Base-by-base conservation (phyloP, 2,113 vertebrate genomes). In the Peromyscus polionotus region DNA sequence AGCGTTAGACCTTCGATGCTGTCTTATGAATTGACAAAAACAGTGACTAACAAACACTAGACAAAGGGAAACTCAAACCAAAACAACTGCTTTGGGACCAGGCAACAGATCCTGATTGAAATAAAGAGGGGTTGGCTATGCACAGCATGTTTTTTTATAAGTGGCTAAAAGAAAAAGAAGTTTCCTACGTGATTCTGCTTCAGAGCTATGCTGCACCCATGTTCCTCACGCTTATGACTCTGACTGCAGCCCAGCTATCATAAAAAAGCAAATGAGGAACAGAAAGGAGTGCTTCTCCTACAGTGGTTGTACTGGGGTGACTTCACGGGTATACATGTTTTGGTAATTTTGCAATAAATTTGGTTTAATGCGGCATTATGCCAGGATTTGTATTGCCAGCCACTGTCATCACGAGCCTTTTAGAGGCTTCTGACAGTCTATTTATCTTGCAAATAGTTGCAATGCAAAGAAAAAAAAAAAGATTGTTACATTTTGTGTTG, bases 371-470 rank as follows among this genome's bases (percentile, higher is more conserved):
- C 89, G 93, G 95, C 95, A 9, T 0, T 0, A 73, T 73, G 36
- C 88, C 88, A 91, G 24, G 75, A 97, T 88, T 88, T 83, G 61
- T 0, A 91, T 65, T n/a, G 54, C 83, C 96, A 97, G 90, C 92
- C 80, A 26, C 94, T 91, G 70, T 87, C 96, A 96, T 95, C 81
- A 96, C 54, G 67, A 94, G 97, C 54, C 59, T 96, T 97, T 96
- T 90, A 94, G 97, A 93, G 65, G 57, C 48, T 85, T 72, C 97
- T 98, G 97, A 96, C 89, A 97, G 95, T 98, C 92, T 33, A 5
- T 97, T 98, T 97, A 97, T 97, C 96, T 98, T 97, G 92, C 73
- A 97, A 97, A 97, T 96, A 97, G 84, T 96, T 97, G 87, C 31
- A 95, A 93, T 96, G 92, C 93, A 87, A 93, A 95, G 17, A 10